These are phyloP conservation scores for Ciconia stormi DNA, from an alignment of 2,113 vertebrate genomes.

Conservation along the genomic window DNA sequence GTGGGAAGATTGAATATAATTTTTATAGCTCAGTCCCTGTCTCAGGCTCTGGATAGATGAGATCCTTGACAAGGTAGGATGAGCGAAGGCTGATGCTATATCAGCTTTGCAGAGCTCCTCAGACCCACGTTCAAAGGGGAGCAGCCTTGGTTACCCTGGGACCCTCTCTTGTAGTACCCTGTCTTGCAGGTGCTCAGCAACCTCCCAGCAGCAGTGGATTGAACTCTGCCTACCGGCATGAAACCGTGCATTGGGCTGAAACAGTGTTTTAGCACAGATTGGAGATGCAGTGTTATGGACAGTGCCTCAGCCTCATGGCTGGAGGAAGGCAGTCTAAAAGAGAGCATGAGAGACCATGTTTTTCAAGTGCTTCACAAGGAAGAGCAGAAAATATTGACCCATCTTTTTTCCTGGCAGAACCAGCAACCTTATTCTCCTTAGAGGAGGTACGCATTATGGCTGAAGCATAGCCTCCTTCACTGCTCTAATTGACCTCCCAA, in stretches of 20 bases:
- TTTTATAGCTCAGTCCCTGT: not conserved
- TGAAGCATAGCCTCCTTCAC: not conserved
- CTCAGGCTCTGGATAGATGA: not conserved
- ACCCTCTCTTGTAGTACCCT: not conserved
- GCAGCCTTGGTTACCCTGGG: not conserved
- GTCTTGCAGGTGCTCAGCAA: not conserved
- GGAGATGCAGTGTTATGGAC: not conserved
- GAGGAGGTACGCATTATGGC: not conserved
- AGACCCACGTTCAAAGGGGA: not conserved
- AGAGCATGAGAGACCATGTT: not conserved
- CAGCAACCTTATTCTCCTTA: not conserved
- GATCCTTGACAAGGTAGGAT: not conserved
- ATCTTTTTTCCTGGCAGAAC: not conserved
- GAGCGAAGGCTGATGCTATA: not conserved
- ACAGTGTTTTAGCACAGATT: rapidly evolving
- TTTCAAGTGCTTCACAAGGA: not conserved
- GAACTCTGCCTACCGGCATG: not conserved
- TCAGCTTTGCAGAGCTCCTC: not conserved
- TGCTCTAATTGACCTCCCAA: not conserved
- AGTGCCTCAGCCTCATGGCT: not conserved
- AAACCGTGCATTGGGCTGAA: not conserved
- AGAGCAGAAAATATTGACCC: conserved; percentile 3
- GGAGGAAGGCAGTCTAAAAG: not conserved
- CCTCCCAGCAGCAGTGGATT: not conserved
- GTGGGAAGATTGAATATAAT: not conserved